Evolutionary conservation across 2,797 vertebrate species (phyloP).

Genomic region (Sphaeramia orbicularis): DNA sequence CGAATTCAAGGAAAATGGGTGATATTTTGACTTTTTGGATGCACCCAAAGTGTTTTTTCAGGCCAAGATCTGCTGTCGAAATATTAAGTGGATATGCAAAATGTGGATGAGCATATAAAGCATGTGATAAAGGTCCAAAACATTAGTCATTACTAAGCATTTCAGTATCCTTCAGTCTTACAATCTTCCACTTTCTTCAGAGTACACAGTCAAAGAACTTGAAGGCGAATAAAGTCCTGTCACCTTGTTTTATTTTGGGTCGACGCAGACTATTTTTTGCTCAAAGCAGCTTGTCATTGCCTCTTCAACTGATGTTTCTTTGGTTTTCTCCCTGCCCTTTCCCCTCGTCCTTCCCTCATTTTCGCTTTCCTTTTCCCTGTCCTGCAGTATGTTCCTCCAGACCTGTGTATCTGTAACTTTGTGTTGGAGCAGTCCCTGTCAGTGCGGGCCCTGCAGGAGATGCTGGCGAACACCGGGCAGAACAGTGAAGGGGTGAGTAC

Average conservation of each 20-base stretch:
- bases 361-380: not conserved
- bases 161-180: not conserved
- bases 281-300: slow-evolving; percentile 11
- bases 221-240: slow-evolving; percentile 4
- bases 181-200: not conserved
- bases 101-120: not conserved
- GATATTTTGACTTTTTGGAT: too few species aligned
- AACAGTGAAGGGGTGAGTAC: slow-evolving; percentile 94
- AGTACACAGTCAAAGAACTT: slow-evolving; percentile 7
- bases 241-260: not conserved
- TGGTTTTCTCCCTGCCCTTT: not conserved
- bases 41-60: too few species aligned
- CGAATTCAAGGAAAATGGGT: too few species aligned
- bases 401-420: slow-evolving; percentile 96
- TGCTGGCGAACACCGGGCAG: slow-evolving; percentile 93
- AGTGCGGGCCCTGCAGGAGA: slow-evolving; percentile 97
- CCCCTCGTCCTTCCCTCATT: not conserved
- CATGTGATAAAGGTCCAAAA: too few species aligned
- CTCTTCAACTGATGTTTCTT: slow-evolving; percentile 21
- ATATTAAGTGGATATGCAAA: not conserved
- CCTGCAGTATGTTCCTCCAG: slow-evolving; percentile 94
- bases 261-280: slow-evolving; percentile 2
- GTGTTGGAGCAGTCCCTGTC: slow-evolving; percentile 97
- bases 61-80: not conserved
- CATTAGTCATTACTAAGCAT: too few species aligned